Conservation (phyloP, 2,888 invertebrate genomes). For the Trisateles emortualis region DNA sequence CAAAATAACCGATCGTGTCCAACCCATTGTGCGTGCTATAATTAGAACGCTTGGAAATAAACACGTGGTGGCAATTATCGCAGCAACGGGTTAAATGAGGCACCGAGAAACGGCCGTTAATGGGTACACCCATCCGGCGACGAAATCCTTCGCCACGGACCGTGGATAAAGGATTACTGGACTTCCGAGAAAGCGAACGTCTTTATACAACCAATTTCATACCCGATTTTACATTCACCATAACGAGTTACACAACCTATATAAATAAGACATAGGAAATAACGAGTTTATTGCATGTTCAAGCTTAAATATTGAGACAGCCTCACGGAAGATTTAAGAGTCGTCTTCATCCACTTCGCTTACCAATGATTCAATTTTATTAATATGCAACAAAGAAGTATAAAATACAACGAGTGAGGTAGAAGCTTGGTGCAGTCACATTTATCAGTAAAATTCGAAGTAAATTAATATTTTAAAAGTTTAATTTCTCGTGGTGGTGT, state of each 20-base stretch:
- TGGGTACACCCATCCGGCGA: slow-evolving; percentile 82
- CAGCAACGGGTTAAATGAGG: slow-evolving; percentile 85
- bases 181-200: slow-evolving; percentile 69
- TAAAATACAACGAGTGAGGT: slow-evolving; percentile 39
- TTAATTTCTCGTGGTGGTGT: slow-evolving; percentile 55
- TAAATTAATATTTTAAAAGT: slow-evolving; percentile 65
- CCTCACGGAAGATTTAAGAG: slow-evolving; percentile 53
- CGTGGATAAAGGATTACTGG: slow-evolving; percentile 66
- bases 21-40: slow-evolving; percentile 85
- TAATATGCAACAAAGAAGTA: slow-evolving; percentile 42
- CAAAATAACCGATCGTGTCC: slow-evolving; percentile 84
- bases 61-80: slow-evolving; percentile 87
- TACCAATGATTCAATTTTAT: slow-evolving; percentile 14
- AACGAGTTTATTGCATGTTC: slow-evolving; percentile 59
- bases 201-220: slow-evolving; percentile 60
- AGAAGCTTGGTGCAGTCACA: slow-evolving; percentile 48
- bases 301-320: slow-evolving; percentile 26
- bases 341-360: slow-evolving; percentile 34
- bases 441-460: slow-evolving; percentile 55
- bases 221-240: slow-evolving; percentile 54
- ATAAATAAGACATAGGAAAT: slow-evolving; percentile 63
- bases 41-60: slow-evolving; percentile 84
- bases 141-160: slow-evolving; percentile 60
- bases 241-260: slow-evolving; percentile 61
- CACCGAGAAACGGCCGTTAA: slow-evolving; percentile 83